Base-by-base conservation (phyloP, 2,113 vertebrate species). In the Gila orcuttii region DNA sequence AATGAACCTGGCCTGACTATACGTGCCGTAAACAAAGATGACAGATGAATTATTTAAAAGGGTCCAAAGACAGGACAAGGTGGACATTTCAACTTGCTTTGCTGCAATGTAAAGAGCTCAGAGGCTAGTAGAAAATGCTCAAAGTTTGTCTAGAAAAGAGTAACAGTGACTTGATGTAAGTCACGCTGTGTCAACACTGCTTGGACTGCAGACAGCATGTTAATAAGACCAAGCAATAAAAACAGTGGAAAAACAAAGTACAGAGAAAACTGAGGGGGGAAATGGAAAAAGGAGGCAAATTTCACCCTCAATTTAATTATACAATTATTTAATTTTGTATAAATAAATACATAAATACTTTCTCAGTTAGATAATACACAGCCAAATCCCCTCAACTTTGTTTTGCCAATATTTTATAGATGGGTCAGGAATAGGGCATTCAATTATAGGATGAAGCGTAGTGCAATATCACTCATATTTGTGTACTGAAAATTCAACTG, bases 1-100 rank as follows among this genome's bases (percentile, higher is more conserved):
- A 90, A 90, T 90, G 87, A 90, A 89, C 84, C 86, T 86, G 77
- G 85, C 76, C 85, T 81, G 45, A 71, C 73, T 84, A 76, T 76
- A 76, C 33, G 9, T 31, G 23, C 62, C 21, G 28, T 73, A 68
- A 86, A 75, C 47, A 68, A 68, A 50, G 17, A 64, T 25, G 47
- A 84, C 47, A 36, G 42, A 64, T 86, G 60, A 89, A 89, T 88
- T 71, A 88, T 88, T 88, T 3, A 89, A 84, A 59, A 82, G 17
- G 31, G 17, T 86, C 81, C 6, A 45, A n/a, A 62, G 60, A 87
- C 77, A 80, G 60, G 81, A 57, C 42, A 55, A 50, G 80, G 6
- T 82, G 83, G 80, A 83, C 52, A 69, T 77, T 87, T 42, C 31
- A 45, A 69, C 47, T 69, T 74, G 62, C 74, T 19, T 68, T 11